Conservation (phyloP, 1,140 invertebrate genomes). For the Heterodera schachtii region DNA sequence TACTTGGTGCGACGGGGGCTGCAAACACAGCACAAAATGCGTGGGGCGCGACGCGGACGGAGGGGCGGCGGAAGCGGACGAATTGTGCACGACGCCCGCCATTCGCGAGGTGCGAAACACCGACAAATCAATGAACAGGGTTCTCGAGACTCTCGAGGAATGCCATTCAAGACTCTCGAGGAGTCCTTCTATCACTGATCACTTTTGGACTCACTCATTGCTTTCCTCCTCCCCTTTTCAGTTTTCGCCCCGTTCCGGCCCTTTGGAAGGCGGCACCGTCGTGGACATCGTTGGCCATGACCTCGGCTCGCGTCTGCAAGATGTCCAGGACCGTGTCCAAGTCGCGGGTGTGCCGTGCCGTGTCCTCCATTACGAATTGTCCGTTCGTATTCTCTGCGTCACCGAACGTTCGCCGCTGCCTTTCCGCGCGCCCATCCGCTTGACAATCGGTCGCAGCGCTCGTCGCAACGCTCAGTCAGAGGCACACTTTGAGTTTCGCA, state of each 20-base stretch:
- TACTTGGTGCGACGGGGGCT: constrained; percentile 85
- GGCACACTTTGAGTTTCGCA: constrained; percentile 73
- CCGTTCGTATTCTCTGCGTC: constrained; percentile 22
- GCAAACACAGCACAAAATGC: constrained; percentile 83
- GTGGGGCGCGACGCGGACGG: constrained; percentile 70
- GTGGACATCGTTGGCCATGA: constrained; percentile 94
- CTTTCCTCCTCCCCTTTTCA: constrained; percentile 63
- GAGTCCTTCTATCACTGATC: background rate
- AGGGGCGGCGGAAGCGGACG: constrained; percentile 68
- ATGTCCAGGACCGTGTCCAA: constrained; percentile 85
- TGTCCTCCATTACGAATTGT: constrained; percentile 60
- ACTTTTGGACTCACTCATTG: background rate
- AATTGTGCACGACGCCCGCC: constrained; percentile 82
- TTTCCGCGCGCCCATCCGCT: constrained; percentile 29
- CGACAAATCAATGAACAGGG: background rate
- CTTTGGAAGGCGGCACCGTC: constrained; percentile 89
- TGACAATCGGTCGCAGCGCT: constrained; percentile 27
- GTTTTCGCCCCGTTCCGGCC: constrained; percentile 89
- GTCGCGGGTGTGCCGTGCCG: constrained; percentile 86
- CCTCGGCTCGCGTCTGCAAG: constrained; percentile 83
- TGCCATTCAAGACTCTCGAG: no score
- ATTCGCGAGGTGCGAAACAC: constrained; percentile 79
- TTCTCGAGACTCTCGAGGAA: no score
- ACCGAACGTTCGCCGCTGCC: constrained; percentile 67
- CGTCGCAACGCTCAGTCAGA: constrained; percentile 43